These are phyloP conservation scores for Anas georgica DNA, from an alignment of 2,797 vertebrate species.

Conservation along the genomic window DNA sequence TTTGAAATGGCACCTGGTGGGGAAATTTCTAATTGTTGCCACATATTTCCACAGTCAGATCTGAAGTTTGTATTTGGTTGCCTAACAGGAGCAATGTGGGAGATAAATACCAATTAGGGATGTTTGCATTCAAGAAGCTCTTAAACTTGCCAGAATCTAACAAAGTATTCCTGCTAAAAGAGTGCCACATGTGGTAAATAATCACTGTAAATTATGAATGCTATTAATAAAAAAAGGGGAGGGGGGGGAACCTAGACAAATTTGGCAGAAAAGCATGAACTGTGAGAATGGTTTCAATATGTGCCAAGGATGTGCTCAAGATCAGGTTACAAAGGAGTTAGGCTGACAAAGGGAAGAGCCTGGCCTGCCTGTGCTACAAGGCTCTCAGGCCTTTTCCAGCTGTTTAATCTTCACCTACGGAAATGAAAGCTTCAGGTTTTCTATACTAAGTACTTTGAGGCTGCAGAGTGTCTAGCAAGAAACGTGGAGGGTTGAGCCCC, in stretches of 20 bases:
- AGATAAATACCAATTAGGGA: neutral
- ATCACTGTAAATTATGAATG: neutral
- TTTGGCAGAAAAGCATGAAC: neutral
- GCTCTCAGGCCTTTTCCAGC: neutral
- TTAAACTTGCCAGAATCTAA: neutral
- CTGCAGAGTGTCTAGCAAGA: neutral
- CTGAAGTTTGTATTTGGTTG: neutral
- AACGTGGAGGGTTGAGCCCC: neutral
- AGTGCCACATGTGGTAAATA: neutral
- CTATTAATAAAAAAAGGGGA: neutral
- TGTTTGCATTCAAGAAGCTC: neutral
- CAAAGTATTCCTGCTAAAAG: neutral
- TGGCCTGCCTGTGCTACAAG: neutral
- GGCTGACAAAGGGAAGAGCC: neutral
- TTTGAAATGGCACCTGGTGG: neutral
- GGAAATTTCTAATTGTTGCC: neutral
- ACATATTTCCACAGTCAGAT: neutral
- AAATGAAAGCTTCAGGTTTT: neutral
- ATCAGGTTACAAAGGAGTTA: neutral
- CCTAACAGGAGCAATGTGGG: neutral
- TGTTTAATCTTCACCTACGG: neutral
- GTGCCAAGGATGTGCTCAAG: neutral
- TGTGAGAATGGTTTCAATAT: neutral
- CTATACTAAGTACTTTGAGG: neutral
- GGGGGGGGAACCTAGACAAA: neutral